Evolutionary conservation across 2,888 invertebrate genomes (phyloP).

Genomic region (Luperina testacea): DNA sequence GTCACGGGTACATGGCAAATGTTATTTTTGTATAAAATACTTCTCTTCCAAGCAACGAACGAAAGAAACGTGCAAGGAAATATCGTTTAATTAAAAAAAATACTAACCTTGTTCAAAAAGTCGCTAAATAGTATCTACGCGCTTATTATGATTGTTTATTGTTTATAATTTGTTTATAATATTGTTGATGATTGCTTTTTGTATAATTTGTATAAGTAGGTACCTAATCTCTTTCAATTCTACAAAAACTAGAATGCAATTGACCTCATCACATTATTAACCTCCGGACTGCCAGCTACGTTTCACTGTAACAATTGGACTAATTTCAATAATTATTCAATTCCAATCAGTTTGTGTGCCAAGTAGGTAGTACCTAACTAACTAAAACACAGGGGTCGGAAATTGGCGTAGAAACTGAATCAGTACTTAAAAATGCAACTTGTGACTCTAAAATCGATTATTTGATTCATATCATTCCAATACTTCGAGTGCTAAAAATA

Average conservation of each 20-base stretch:
- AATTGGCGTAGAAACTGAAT: slow-evolving; percentile 41
- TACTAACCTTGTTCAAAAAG: not conserved
- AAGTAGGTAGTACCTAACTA: slow-evolving; percentile 38
- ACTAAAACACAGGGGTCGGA: slow-evolving; percentile 37
- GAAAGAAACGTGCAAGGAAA: not conserved
- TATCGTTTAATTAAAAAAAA: not conserved
- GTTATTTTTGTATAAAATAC: slow-evolving; percentile 13
- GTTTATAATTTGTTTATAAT: not conserved
- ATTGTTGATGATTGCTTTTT: not conserved
- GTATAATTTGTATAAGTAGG: not conserved
- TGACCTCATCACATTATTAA: slow-evolving; percentile 21
- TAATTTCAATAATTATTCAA: slow-evolving; percentile 60
- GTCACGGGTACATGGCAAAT: slow-evolving; percentile 27
- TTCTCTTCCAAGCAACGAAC: not conserved
- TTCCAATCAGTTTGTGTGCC: slow-evolving; percentile 58
- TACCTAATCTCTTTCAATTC: not conserved
- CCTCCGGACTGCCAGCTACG: slow-evolving; percentile 12
- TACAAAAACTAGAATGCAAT: not conserved
- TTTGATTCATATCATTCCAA: slow-evolving; percentile 8
- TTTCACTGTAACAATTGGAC: slow-evolving; percentile 34
- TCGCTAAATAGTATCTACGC: not conserved
- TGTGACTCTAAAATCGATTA: slow-evolving; percentile 14
- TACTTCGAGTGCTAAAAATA: slow-evolving; percentile 1
- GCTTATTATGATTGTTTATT: not conserved
- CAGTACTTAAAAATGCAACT: slow-evolving; percentile 23